Base-by-base conservation (phyloP, 2,888 invertebrate species). In the Oxycera nigricornis region DNA sequence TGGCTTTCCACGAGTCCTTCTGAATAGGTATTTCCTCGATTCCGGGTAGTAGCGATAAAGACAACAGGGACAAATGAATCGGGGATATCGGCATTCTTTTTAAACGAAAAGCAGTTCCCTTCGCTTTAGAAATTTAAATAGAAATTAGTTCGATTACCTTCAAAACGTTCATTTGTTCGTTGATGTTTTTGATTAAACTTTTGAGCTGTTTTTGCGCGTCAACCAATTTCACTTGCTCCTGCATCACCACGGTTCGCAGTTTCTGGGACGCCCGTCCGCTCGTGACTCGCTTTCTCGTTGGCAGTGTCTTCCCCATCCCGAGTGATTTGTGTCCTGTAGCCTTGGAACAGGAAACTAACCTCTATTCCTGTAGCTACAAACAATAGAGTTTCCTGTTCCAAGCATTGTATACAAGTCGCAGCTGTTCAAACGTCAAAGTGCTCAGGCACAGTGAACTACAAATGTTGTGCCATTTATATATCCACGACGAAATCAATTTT, bases 171-270 rank as follows among this genome's bases (percentile, higher is more conserved):
- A 77, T 28, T 11, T 73, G 62, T n/a, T 74, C 70, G 24, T 73
- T 74, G 2, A 76, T 30, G 3, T 17, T 67, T 6, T 17, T 31
- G 7, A 77, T 3, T 26, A 76, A 41, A 14, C 31, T 24, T 7
- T 50, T 17, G 3, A 77, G 9, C 17, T 75, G 35, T 0, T 46
- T 65, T 65, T 77, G 57, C 4, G 73, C 55, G 30, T 75, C 46
- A 2, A 52, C 9, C 14, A 77, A 46, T 55, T 76, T 61, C 9
- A 28, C 30, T 46, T 77, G 77, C 46, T 77, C 77, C 20, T 28
- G 57, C 22, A 77, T 30, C 4, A 75, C 9, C 9, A 20, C 30
- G 3, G 41, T 26, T 9, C n/a, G n/a, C 61, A 30, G 55, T 17
- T 28, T 26, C 55, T 24, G 2, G 9, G 20, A 46, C 17, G 3